Base-by-base conservation (phyloP, 2,113 vertebrate genomes). In the Pterocles gutturalis region DNA sequence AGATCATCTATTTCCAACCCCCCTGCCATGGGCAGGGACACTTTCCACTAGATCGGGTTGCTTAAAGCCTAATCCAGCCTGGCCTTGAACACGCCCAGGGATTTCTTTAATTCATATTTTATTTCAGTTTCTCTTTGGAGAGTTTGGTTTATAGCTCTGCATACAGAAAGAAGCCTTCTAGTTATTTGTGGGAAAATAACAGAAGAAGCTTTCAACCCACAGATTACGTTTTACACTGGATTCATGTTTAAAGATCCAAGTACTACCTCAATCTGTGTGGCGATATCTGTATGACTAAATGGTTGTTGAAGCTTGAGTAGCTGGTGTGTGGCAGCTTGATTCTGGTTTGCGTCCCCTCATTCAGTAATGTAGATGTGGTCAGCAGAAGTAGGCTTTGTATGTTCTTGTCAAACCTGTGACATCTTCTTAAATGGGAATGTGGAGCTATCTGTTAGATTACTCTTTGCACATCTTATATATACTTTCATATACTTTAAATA, bases 211-310 rank as follows among this genome's bases (percentile, higher is more conserved):
- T 83, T 70, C 25, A 54, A 5, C 7, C 28, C 28, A 53, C 26
- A 36, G 29, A 13, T 77, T 54, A 54, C 19, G 62, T 62, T 88
- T 80, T 69, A 2, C 31, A 14, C 36, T 41, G 46, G 13, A 20
- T 69, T 73, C 0, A 5, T 60, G 8, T 73, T 43, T 51, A 43
- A 57, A 31, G 25, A 22, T 48, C 13, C 19, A 85, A 83, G 29
- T 64, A 49, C 21, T 83, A 3, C n/a, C 17, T 80, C 28, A 3
- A 4, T 78, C 29, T 75, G 14, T 10, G 5, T 86, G 67, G 20
- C 51, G 10, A 0, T 57, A 13, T 45, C 41, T 8, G 0, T 65
- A 5, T 0, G 4, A 22, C 16, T 61, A 22, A 71, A 41, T 21
- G 13, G 25, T n/a, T 36, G 9, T 71, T 85, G 29, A 60, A 13